Evolutionary conservation across 2,797 vertebrate species (phyloP).

Genomic region (Synaphobranchus kaupii): DNA sequence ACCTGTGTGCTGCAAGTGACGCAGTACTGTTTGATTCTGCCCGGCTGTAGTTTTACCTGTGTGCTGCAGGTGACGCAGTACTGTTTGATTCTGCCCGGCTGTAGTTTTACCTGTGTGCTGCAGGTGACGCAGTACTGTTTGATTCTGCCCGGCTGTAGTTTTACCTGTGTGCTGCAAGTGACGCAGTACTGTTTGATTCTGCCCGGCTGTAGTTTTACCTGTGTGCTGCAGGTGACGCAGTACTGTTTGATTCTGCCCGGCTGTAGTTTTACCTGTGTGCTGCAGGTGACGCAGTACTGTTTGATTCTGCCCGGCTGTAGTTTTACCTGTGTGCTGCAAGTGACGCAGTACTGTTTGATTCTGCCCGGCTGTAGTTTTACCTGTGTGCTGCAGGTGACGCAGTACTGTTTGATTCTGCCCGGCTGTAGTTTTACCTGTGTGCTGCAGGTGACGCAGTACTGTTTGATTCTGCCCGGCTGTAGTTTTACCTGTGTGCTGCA

Average conservation of each 20-base stretch:
- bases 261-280: conserved; percentile 70
- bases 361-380: conserved; percentile 72
- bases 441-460: too few species aligned
- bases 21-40: conserved; percentile 75
- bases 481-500: conserved; percentile 59
- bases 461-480: conserved; percentile 73
- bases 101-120: too few species aligned
- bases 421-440: conserved; percentile 73
- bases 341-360: conserved; percentile 77
- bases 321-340: too few species aligned
- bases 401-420: conserved; percentile 75
- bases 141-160: conserved; percentile 71
- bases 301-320: conserved; percentile 75
- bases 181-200: conserved; percentile 76
- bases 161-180: too few species aligned
- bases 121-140: too few species aligned
- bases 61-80: too few species aligned
- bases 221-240: too few species aligned
- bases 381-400: too few species aligned
- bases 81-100: conserved; percentile 75
- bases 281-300: too few species aligned
- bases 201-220: conserved; percentile 73
- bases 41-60: conserved; percentile 73
- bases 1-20: too few species aligned
- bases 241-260: conserved; percentile 77